Conservation (phyloP, 2,888 invertebrate genomes). For the Cactoblastis cactorum region DNA sequence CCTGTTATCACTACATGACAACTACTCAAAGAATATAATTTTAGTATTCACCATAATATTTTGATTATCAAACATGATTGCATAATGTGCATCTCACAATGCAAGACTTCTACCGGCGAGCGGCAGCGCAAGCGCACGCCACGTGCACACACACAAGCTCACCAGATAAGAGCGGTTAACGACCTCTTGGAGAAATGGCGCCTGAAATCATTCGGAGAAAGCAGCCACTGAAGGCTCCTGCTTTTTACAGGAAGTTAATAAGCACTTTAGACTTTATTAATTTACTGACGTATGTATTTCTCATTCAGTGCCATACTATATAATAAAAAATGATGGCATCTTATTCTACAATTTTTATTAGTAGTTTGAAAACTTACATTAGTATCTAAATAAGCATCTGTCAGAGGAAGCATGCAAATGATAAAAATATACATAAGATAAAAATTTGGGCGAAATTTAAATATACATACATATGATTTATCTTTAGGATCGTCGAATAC, state of each 20-base stretch:
- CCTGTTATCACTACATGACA: too few species aligned
- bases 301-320: too few species aligned
- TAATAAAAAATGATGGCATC: not conserved
- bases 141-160: slow-evolving; percentile 48
- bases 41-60: not conserved
- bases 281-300: slow-evolving; percentile 2
- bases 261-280: slow-evolving; percentile 13
- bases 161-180: slow-evolving; percentile 67
- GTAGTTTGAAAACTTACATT: not conserved
- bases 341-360: slow-evolving; percentile 12
- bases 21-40: too few species aligned
- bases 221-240: slow-evolving; percentile 32
- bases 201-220: slow-evolving; percentile 61
- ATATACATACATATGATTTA: too few species aligned
- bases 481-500: too few species aligned
- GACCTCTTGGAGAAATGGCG: slow-evolving; percentile 63
- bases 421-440: not conserved
- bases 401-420: not conserved
- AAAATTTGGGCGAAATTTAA: not conserved
- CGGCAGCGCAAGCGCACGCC: slow-evolving; percentile 48
- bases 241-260: slow-evolving; percentile 23
- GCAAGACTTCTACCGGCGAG: slow-evolving; percentile 38
- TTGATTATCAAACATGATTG: slow-evolving; percentile 48
- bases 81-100: slow-evolving; percentile 56
- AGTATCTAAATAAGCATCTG: not conserved